Evolutionary conservation across 2,888 invertebrate genomes (phyloP), one percentile per base, ranked within the genome.

Genomic region (Conops quadrifasciatus): DNA sequence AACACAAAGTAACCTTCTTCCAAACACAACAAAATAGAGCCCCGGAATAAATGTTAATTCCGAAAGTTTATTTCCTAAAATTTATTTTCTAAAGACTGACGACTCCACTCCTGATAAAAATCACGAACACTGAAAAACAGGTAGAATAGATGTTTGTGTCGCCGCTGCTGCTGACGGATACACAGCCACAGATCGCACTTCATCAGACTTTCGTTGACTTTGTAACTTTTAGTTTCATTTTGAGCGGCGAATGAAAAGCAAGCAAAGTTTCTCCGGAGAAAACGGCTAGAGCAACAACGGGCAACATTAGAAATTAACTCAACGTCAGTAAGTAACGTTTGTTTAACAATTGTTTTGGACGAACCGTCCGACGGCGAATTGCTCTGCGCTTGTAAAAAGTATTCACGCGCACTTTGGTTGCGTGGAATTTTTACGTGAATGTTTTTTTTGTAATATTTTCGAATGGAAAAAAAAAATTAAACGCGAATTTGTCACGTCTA

Each of bases 221-320:
- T 13, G 21, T 26, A 77, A 79, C 77, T 80, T 80, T 81, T 79
- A 83, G 82, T 83, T 81, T 81, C 78, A 72, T 78, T 81, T 74
- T 60, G 75, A 79, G 75, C 75, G 72, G 77, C 74, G 77, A n/a
- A 24, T 65, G 69, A 45, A 45, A 19, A 49, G 56, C 45, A 43
- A 43, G 26, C 43, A 13, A 49, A 19, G n/a, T 24, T 36, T 45
- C 47, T 47, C 36, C 36, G 36, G 36, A 36, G 4, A 3, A 28
- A 58, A 24, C 28, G 58, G 58, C 53, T 53, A 53, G 11, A 19
- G 49, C 53, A 43, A 24, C 43, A 49, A 36, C 36, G 21, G 11
- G 51, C 53, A 53, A 43, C 21, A 30, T n/a, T 16, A 11, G 4
- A 7, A 36, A 21, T 13, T 36, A n/a, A 62, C 36, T 19, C 43